Conservation (phyloP, 2,888 invertebrate genomes). For the Daptonema setosum region DNA sequence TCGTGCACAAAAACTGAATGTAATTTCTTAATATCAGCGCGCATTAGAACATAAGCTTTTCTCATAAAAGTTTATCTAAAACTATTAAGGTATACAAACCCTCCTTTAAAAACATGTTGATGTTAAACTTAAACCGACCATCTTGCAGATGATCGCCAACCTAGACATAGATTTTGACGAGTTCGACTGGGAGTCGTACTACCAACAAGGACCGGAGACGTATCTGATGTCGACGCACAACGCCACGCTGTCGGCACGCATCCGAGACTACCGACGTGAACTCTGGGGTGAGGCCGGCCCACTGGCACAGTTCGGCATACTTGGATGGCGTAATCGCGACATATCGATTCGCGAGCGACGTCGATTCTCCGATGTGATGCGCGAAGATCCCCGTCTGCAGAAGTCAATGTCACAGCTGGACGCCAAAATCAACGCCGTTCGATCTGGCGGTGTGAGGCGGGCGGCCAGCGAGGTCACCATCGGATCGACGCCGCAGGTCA, state of each 20-base stretch:
- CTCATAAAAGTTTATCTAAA: too few relatives aligned
- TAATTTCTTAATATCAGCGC: too few relatives aligned
- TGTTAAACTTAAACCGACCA: too few relatives aligned
- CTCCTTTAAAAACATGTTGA: too few relatives aligned
- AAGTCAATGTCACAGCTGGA: background rate
- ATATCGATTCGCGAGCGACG: slow-evolving; percentile 22
- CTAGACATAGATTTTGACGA: slow-evolving; percentile 18
- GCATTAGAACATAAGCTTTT: too few relatives aligned
- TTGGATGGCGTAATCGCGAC: slow-evolving; percentile 21
- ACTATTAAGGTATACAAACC: too few relatives aligned
- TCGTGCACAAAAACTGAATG: too few relatives aligned
- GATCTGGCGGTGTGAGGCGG: background rate
- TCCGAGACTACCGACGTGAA: slow-evolving; percentile 21
- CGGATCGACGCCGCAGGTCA: too few relatives aligned
- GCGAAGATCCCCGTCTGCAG: slow-evolving; percentile 2
- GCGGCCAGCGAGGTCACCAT: background rate
- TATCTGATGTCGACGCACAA: slow-evolving; percentile 78
- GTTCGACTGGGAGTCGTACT: slow-evolving; percentile 40
- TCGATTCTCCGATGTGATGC: slow-evolving; percentile 7
- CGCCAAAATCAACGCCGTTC: background rate
- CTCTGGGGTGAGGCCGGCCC: slow-evolving; percentile 22
- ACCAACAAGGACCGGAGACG: slow-evolving; percentile 88
- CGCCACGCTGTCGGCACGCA: slow-evolving; percentile 60
- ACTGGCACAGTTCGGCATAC: slow-evolving; percentile 17
- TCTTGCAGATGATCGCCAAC: background rate